These are phyloP conservation scores for Eulemur rubriventer DNA, from an alignment of 2,797 vertebrate species.

Conservation along the genomic window DNA sequence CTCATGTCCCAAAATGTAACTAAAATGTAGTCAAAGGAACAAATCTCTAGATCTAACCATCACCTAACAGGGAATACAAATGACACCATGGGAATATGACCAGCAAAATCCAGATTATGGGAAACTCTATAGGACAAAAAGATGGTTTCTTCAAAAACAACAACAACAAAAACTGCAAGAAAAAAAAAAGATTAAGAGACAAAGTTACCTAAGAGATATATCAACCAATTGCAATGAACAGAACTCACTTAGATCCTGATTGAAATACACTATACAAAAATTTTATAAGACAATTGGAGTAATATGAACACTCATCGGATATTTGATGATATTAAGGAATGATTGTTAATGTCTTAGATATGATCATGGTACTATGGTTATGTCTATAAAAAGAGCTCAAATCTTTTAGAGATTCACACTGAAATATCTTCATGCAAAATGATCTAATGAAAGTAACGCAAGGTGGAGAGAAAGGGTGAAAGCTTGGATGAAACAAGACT, in stretches of 20 bases:
- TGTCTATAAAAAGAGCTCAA: not conserved
- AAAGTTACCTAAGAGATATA: not conserved
- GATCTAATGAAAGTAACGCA: not conserved
- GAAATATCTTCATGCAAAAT: not conserved
- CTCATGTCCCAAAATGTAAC: not conserved
- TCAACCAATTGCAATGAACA: not conserved
- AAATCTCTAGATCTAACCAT: not conserved
- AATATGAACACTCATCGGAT: not conserved
- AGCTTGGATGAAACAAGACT: not conserved
- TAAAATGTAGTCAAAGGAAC: not conserved
- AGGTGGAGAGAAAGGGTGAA: not conserved
- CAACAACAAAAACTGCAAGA: not conserved
- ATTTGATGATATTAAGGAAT: not conserved
- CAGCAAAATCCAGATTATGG: not conserved
- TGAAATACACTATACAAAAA: not conserved
- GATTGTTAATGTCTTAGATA: not conserved
- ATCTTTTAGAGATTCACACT: not conserved
- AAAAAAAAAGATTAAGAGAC: not conserved
- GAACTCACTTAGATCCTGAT: not conserved
- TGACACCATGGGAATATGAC: not conserved
- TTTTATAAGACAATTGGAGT: not conserved
- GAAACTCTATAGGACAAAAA: not conserved
- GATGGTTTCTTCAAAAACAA: not conserved
- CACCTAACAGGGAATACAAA: not conserved
- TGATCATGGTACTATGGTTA: not conserved